A percentile compares a stretch with the other conserved stretches of the same genome.
phyloP scores from a whole-genome alignment of 1,140 invertebrate genomes.

The Triops longicaudatus region DNA sequence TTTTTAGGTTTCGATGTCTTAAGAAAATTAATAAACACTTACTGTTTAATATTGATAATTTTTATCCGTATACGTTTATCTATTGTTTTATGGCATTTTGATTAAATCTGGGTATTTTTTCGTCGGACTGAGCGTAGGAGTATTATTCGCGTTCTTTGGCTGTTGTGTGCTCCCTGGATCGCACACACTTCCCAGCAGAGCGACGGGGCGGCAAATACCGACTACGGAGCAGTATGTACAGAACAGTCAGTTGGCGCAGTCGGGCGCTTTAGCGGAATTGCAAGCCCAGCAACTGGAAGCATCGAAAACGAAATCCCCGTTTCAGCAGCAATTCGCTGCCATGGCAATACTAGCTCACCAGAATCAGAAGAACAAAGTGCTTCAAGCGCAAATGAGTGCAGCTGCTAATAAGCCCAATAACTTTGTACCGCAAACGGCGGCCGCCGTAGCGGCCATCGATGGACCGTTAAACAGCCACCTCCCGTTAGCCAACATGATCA shows the following conservation, averaged over 20 bases:
- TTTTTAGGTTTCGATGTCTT: no score
- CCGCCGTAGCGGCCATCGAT: background rate
- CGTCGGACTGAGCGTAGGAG: background rate
- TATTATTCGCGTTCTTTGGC: background rate
- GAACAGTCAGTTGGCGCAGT: background rate
- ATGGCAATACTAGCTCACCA: background rate
- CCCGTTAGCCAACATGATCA: background rate
- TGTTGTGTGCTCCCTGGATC: background rate
- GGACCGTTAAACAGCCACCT: background rate
- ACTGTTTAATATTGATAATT: no score
- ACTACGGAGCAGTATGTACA: background rate
- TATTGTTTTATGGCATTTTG: no score
- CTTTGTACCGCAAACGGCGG: background rate
- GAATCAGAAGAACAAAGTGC: background rate
- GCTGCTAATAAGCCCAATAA: background rate
- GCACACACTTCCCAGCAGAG: background rate
- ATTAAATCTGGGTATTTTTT: no score
- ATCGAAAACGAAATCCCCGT: background rate
- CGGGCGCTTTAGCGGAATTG: background rate
- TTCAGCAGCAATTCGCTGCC: background rate
- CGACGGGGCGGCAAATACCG: background rate
- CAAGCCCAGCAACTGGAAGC: background rate
- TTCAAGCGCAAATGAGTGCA: background rate
- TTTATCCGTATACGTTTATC: no score
- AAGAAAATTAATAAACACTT: no score